Evolutionary conservation across 2,113 vertebrate genomes (phyloP), one percentile per base, ranked within the genome.

Genomic region (Phaetusa simplex): DNA sequence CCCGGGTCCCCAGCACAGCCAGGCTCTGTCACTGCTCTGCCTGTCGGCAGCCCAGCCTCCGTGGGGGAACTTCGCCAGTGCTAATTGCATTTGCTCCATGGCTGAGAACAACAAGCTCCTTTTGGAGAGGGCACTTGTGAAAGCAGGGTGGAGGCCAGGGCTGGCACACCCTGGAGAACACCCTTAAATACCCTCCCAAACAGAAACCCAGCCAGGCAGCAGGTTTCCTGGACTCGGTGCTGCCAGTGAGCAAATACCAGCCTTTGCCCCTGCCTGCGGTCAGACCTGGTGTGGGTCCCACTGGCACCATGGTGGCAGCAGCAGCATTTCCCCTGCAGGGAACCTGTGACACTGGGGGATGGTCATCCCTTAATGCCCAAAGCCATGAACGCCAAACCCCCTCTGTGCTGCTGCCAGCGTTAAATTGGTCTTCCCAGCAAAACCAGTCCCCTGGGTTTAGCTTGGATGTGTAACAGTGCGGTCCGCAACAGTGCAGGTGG

Each of bases 111-210:
- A 96, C 94, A 95, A 95, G 59, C 93, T 91, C n/a, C 88, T 95
- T 65, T 86, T 0, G 8, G 92, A 93, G 85, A 93, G 82, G 67
- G 71, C 0, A 6, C 89, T 97, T 97, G 82, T 96, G 96, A 97
- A 97, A 97, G 93, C 94, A 92, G 93, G 79, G 87, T 95, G 95
- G 86, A 96, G 95, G 79, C 89, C 55, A n/a, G 62, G 83, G 76
- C 23, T 91, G 95, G 86, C 96, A 95, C 95, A 92, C 89, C 95
- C 95, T 91, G 86, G 88, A 97, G 88, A 97, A 95, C 94, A 95
- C 70, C 88, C 93, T 94, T 91, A 92, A 95, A 91, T 93, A 81
- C 74, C 93, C 90, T 96, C 81, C 83, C 82, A 96, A 96, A 97
- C 95, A 98, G 97, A 97, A 98, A 98, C 97, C 30, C 23, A 84